These are phyloP conservation scores for Patella ulyssiponensis DNA, from an alignment of 2,888 invertebrate species.

Conservation along the genomic window DNA sequence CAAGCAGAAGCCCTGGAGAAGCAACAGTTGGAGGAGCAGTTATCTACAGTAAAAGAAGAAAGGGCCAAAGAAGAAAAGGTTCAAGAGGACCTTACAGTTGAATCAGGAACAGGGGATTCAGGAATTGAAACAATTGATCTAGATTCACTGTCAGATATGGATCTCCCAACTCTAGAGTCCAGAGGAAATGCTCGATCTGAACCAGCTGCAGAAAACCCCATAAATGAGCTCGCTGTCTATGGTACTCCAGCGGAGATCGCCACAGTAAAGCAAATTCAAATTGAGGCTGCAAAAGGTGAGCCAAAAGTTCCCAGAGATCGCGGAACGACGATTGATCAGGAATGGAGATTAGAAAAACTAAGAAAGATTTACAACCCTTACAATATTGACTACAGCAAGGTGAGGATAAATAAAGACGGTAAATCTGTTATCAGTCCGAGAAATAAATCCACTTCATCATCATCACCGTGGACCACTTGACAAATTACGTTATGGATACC, in stretches of 20 bases:
- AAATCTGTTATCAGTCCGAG: background rate
- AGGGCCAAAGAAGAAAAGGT: no score
- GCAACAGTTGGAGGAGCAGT: background rate
- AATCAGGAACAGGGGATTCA: background rate
- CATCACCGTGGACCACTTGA: background rate
- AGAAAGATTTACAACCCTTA: background rate
- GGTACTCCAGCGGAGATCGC: background rate
- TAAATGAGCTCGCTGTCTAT: background rate
- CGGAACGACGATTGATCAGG: background rate
- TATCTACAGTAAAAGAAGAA: background rate
- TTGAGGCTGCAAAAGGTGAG: background rate
- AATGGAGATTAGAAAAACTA: background rate
- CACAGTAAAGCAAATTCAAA: background rate
- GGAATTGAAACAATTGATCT: conserved; percentile 2
- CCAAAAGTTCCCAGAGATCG: background rate
- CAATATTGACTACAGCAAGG: background rate
- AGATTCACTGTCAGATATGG: background rate
- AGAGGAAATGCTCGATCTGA: background rate
- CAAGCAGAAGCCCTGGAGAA: background rate
- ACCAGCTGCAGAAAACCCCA: background rate
- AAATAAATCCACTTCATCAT: background rate
- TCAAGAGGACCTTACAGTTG: background rate
- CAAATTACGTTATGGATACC: no score
- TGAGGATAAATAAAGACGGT: background rate
- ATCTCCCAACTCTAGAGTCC: background rate